Conservation (phyloP, 2,888 invertebrate species). For the Hipparchia sbordonii region DNA sequence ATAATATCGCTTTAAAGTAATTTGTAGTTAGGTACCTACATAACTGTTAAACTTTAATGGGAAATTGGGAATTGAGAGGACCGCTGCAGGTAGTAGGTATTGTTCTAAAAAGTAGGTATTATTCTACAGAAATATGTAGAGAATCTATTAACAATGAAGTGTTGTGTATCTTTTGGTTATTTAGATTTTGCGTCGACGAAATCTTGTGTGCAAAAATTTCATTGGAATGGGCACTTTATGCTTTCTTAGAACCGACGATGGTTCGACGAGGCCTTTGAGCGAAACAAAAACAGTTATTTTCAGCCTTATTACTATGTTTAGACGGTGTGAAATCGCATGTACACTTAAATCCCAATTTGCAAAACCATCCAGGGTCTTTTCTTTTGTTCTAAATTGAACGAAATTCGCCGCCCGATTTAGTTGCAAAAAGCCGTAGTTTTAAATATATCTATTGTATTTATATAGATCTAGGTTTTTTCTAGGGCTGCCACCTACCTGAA, state of each 20-base stretch:
- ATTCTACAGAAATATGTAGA: conserved; percentile 6
- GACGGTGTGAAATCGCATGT: conserved; percentile 30
- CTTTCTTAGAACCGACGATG: conserved; percentile 39
- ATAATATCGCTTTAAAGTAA: too few relatives aligned
- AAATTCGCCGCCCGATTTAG: conserved; percentile 51
- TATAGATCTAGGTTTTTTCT: conserved; percentile 10
- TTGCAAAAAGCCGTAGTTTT: conserved; percentile 33
- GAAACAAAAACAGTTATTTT: not conserved
- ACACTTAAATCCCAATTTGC: conserved; percentile 40
- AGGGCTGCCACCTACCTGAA: not conserved
- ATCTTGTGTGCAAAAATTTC: conserved; percentile 58
- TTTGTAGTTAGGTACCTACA: too few relatives aligned
- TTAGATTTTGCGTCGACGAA: conserved; percentile 33
- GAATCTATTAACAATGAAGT: conserved; percentile 16
- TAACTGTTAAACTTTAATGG: too few relatives aligned
- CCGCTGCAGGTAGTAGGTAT: too few relatives aligned
- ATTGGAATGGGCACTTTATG: conserved; percentile 50
- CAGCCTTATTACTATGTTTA: conserved; percentile 13
- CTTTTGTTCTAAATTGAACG: conserved; percentile 68
- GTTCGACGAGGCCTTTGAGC: conserved; percentile 32
- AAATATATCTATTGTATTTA: conserved; percentile 27
- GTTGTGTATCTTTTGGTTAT: conserved; percentile 22
- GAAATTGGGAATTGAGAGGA: too few relatives aligned
- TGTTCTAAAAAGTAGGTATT: not conserved
- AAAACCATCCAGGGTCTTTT: conserved; percentile 49